phyloP scores from a whole-genome alignment of 2,797 vertebrate species.

The Paguma larvata region DNA sequence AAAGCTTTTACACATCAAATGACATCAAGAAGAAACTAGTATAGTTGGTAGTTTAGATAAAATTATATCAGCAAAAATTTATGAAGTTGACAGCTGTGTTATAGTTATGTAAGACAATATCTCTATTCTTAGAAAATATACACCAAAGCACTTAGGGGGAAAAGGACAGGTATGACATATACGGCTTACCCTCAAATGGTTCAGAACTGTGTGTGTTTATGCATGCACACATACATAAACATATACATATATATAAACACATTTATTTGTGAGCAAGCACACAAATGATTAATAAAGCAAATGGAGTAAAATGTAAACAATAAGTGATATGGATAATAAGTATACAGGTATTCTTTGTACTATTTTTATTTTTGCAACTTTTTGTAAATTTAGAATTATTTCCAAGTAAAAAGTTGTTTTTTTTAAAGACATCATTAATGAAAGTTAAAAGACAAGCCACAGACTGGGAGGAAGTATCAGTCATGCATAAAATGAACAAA shows the following conservation, averaged over 20 bases:
- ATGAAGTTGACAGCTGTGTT: not conserved
- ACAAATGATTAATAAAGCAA: constrained; percentile 42
- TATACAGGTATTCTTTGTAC: not conserved
- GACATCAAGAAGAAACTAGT: constrained; percentile 52
- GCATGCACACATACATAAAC: not conserved
- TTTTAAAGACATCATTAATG: constrained; percentile 15
- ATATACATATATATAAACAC: not conserved
- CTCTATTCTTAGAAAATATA: constrained; percentile 1
- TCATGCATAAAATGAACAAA: constrained; percentile 29
- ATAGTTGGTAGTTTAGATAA: constrained; percentile 20
- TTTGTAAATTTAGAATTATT: constrained; percentile 19
- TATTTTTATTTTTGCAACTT: constrained; percentile 3
- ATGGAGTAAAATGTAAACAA: constrained; percentile 26
- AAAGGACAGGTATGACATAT: not conserved
- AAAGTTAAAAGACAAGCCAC: constrained; percentile 42
- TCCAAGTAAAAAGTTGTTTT: constrained; percentile 20
- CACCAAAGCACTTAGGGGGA: not conserved
- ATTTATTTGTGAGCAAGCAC: not conserved
- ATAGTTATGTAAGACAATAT: not conserved
- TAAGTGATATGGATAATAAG: not conserved
- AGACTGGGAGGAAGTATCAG: constrained; percentile 8
- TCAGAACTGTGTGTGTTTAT: not conserved
- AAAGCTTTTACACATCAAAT: not conserved
- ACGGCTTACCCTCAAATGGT: not conserved
- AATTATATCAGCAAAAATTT: constrained; percentile 8